Evolutionary conservation across 1,140 invertebrate species (phyloP).

Genomic region (Apis florea): DNA sequence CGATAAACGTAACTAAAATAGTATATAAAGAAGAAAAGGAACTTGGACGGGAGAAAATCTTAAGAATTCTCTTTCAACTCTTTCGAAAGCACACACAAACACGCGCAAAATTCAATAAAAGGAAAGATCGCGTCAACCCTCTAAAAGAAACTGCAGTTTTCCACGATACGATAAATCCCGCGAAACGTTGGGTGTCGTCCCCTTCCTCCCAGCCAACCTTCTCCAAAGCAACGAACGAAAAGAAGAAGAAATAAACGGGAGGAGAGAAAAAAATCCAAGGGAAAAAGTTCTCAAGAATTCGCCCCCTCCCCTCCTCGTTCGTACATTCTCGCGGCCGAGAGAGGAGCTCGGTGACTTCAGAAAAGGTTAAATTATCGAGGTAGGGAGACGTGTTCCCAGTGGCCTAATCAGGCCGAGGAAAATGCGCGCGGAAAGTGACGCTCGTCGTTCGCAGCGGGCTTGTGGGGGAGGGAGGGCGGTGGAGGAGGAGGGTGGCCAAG

Average conservation of each 20-base stretch:
- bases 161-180: no score
- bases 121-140: no score
- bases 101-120: no score
- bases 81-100: no score
- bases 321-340: background rate
- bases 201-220: background rate
- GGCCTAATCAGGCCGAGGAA: conserved; percentile 74
- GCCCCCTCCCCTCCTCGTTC: background rate
- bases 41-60: no score
- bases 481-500: conserved; percentile 23
- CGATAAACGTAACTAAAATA: no score
- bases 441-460: conserved; percentile 38
- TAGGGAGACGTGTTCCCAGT: conserved; percentile 42
- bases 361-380: conserved; percentile 47
- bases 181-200: background rate
- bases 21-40: no score
- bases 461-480: conserved; percentile 9
- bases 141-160: no score
- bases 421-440: conserved; percentile 60
- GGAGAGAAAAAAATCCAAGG: background rate
- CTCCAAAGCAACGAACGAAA: background rate
- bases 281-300: background rate
- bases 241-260: background rate
- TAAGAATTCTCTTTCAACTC: no score
- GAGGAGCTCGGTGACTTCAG: background rate